Percentiles rank a stretch among this genome's conserved stretches.
These are phyloP conservation scores for Drosophila mayaguana DNA, from an alignment of 2,888 invertebrate species.

Conservation along the genomic window DNA sequence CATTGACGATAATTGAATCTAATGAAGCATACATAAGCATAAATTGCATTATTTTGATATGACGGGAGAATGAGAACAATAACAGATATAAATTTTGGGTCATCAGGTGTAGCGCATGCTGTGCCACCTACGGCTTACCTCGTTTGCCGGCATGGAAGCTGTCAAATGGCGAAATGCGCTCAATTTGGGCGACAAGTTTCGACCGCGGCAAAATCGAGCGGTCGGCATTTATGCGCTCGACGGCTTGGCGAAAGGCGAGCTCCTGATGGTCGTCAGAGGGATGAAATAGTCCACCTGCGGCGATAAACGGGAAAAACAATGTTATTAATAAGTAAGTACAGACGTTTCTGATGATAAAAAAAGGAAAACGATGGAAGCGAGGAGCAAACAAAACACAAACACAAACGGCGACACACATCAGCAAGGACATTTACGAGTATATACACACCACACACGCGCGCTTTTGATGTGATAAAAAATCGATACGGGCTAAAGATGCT, in stretches of 20 bases:
- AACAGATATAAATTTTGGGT: not conserved
- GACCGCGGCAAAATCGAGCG: constrained; percentile 92
- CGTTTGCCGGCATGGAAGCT: constrained; percentile 97
- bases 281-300: constrained; percentile 93
- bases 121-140: constrained; percentile 87
- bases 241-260: constrained; percentile 96
- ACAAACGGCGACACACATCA: constrained; percentile 32
- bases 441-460: constrained; percentile 48
- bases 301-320: constrained; percentile 14
- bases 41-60: constrained; percentile 8
- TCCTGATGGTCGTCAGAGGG: constrained; percentile 95
- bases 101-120: not conserved
- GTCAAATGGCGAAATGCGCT: constrained; percentile 95
- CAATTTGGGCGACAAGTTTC: constrained; percentile 95
- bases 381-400: constrained; percentile 45
- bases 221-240: constrained; percentile 95
- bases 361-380: not conserved
- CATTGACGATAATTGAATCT: constrained; percentile 29
- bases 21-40: constrained; percentile 10
- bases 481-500: constrained; percentile 65
- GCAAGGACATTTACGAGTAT: constrained; percentile 29
- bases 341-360: not conserved
- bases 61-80: not conserved
- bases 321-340: constrained; percentile 6
- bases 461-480: constrained; percentile 71